Evolutionary conservation across 2,888 invertebrate species (phyloP), one percentile per base, ranked within the genome.

Genomic region (Sialis lutaria): DNA sequence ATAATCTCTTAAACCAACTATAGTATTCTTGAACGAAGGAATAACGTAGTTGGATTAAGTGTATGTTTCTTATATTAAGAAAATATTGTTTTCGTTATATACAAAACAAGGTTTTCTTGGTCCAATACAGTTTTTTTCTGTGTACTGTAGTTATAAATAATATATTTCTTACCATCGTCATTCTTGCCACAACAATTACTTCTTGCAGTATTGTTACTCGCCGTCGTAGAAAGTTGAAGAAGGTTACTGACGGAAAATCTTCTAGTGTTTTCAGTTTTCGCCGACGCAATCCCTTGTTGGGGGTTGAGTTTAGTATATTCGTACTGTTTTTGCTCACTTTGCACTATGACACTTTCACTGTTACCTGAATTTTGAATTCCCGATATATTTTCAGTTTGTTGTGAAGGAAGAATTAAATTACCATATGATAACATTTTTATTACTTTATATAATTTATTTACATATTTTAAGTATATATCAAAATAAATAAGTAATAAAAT

Each of bases 161-260:
- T 13, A 40, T 40, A 13, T n/a, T 42, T 42, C n/a, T 40, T 46
- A 46, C 42, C 47, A 31, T 47, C 45, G 8, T 45, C 47, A 34
- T 42, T 47, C 35, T 47, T 47, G 12, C 37, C 42, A 33, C 35
- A 42, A 42, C 12, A 13, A 12, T 33, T 35, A 35, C 8, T 35
- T 31, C 9, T 43, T 32, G 10, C n/a, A 2, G 22, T 22, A 4
- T 22, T n/a, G 43, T n/a, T 32, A 9, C 8, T 50, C 60, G 55
- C 51, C 62, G 62, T 46, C 59, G 58, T 43, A 58, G 59, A 47
- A 8, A 64, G 52, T 52, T 61, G 56, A 49, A 64, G 55, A 48
- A 65, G 56, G 56, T 60, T 65, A 52, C 57, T 64, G 49, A 65
- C 65, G 39, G 64, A 64, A 58, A 65, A 65, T 52, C 64, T 63